phyloP scores from a whole-genome alignment of 2,113 vertebrate species.

The Oplegnathus fasciatus region DNA sequence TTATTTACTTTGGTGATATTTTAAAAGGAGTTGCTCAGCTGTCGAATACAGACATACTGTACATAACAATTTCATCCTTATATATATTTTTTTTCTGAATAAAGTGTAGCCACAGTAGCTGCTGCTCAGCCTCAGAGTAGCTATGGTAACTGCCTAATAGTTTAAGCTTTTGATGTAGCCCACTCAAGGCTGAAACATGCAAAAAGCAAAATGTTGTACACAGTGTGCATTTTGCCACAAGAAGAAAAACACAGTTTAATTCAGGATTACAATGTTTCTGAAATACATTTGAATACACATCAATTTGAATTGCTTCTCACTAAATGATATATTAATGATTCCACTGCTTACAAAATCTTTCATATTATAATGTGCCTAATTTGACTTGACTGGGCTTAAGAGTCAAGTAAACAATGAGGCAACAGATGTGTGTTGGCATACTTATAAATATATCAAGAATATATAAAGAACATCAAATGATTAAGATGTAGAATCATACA shows the following conservation, averaged over 20 bases:
- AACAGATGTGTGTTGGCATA: neutral
- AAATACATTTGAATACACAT: neutral
- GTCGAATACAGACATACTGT: neutral
- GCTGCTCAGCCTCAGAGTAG: slow-evolving; percentile 30
- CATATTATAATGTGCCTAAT: neutral
- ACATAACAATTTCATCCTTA: neutral
- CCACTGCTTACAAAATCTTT: neutral
- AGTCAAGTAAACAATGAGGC: neutral
- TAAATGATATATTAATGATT: neutral
- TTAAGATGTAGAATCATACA: neutral
- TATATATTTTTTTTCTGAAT: neutral
- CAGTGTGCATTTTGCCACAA: neutral
- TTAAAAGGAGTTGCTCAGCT: neutral
- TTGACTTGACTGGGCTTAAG: neutral
- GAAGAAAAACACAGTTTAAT: neutral
- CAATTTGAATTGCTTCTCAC: neutral
- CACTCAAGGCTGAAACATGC: slow-evolving; percentile 34
- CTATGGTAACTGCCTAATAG: slow-evolving; percentile 60
- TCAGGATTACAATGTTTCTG: neutral
- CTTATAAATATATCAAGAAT: neutral
- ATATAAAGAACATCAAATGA: neutral
- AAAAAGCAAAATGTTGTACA: slow-evolving; percentile 14
- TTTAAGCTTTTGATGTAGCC: slow-evolving; percentile 24
- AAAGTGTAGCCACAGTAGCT: slow-evolving; percentile 5
- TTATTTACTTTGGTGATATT: neutral